Evolutionary conservation across 92 coral and sea anemone genomes (phyloP), one percentile per base, ranked within the genome.

Genomic region (Parazoanthus atlanticus): DNA sequence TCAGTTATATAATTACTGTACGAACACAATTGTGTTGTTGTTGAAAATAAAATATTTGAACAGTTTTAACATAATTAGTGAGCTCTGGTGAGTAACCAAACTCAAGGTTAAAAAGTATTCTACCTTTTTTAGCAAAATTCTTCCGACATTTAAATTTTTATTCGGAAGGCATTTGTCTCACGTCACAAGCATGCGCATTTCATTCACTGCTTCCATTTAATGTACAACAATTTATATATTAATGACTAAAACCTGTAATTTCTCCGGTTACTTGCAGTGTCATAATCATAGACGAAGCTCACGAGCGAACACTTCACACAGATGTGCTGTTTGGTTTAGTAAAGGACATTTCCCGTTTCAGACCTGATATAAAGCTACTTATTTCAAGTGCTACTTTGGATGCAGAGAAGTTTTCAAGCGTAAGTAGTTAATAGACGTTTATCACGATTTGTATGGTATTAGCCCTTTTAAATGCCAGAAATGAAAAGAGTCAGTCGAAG

Each of bases 331-430:
- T 97, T 91, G 99, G 99, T 64, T 79, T 97, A 78, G 98, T 97
- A 81, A 97, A 97, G 90, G 99, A 97, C 82, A 97, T 97, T 69
- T 90, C 99, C 32, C 97, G 99, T 28, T 97, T 97, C 81, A 91
- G 99, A 94, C 92, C 95, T 6, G 95, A 94, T 47, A 92, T 97
- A 34, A 97, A 97, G 71, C 91, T 97, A 5, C 94, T 97, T 13
- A 97, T 97, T 80, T 97, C 99, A 52, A 97, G 99, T 89, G 99
- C 99, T 11, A 97, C 99, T 56, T 87, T 97, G 54, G 99, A 97
- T 89, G 99, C 99, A 0, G 99, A 97, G 86, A 97, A 97, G 90
- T 97, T 97, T 76, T 94, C 99, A 29, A 85, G 90, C 54, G 98
- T 93, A 92, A 74, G 95, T 88, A 46, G 8, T 43, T 19, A 26